A percentile compares a stretch with the other conserved stretches of the same genome.
phyloP scores from a whole-genome alignment of 2,888 invertebrate species.

The Cynaeus angustus region DNA sequence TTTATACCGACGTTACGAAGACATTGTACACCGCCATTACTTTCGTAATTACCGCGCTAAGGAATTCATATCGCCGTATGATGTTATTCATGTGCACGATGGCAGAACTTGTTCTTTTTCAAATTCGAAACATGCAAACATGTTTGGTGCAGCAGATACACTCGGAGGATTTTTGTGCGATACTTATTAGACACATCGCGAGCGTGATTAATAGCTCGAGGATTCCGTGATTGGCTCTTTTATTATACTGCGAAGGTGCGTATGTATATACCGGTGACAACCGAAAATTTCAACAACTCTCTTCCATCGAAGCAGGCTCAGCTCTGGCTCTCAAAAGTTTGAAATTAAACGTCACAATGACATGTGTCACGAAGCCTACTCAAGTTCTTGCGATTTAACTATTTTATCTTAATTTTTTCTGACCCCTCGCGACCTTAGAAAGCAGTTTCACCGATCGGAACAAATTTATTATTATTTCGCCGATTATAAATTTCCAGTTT shows the following conservation, averaged over 20 bases:
- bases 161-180: conserved; percentile 28
- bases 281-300: no score
- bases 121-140: conserved; percentile 36
- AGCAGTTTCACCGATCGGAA: not conserved
- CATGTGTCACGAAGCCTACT: no score
- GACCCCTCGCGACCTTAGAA: not conserved
- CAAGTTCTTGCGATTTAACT: no score
- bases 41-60: conserved; percentile 32
- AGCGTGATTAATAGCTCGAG: conserved; percentile 32
- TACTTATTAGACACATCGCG: conserved; percentile 31
- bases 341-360: no score
- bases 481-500: conserved; percentile 29
- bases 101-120: conserved; percentile 28
- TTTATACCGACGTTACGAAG: conserved; percentile 25
- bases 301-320: no score
- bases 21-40: conserved; percentile 24
- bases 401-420: conserved; percentile 15
- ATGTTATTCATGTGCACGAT: conserved; percentile 39
- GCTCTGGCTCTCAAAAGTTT: no score
- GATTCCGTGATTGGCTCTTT: no score
- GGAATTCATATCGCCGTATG: conserved; percentile 40
- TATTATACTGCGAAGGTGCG: no score
- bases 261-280: no score
- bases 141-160: conserved; percentile 29
- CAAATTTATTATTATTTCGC: conserved; percentile 6